Percentiles rank a stretch among this genome's conserved stretches.
Conservation (phyloP, 1,140 invertebrate species). For the Oncopodura yosiiana region DNA sequence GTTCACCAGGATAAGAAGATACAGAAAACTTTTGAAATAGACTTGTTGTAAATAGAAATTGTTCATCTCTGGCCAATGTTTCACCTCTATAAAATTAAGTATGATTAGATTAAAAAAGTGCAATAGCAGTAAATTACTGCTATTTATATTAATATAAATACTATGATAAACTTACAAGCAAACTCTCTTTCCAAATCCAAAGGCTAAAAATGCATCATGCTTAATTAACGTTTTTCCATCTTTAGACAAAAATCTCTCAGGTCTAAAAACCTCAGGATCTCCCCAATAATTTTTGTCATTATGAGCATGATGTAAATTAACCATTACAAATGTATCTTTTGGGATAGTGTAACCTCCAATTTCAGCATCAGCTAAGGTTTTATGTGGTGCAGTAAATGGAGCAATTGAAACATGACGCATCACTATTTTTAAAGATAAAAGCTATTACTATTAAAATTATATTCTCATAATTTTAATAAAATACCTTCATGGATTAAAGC, state of each 20-base stretch:
- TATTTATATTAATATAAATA: too few species aligned
- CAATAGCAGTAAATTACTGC: too few species aligned
- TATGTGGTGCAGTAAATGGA: conserved; percentile 67
- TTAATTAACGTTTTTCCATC: too few species aligned
- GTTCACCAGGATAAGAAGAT: conserved; percentile 3
- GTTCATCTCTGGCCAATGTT: conserved; percentile 17
- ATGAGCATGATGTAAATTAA: conserved; percentile 65
- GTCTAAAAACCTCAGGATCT: conserved; percentile 61
- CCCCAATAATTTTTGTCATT: conserved; percentile 58
- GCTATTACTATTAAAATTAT: too few species aligned
- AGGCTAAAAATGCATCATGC: conserved; percentile 5
- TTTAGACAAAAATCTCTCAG: conserved; percentile 61
- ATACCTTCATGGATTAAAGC: conserved; percentile 64
- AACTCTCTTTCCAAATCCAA: conserved; percentile 15
- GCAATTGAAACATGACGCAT: conserved; percentile 64
- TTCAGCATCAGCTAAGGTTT: conserved; percentile 57
- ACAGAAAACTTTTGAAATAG: conserved; percentile 23
- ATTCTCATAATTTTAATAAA: too few species aligned
- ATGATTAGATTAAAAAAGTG: too few species aligned
- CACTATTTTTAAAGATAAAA: too few species aligned
- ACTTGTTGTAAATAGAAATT: conserved; percentile 14
- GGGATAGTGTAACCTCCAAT: conserved; percentile 63
- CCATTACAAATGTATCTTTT: conserved; percentile 70
- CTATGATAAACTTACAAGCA: too few species aligned
- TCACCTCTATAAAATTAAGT: too few species aligned